Conservation (phyloP, 2,888 invertebrate genomes). For the Bibio marci region DNA sequence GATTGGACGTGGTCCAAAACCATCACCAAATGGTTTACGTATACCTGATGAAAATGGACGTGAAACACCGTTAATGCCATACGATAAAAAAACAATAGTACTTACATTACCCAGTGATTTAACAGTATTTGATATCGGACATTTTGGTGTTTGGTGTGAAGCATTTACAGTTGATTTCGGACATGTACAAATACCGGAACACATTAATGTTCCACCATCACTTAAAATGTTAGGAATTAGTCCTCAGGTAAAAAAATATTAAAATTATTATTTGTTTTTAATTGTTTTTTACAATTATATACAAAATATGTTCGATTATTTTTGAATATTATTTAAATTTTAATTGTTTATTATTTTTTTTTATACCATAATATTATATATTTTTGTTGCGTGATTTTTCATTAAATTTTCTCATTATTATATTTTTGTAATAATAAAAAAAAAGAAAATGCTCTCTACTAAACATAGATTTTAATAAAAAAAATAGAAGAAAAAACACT, state of each 20-base stretch:
- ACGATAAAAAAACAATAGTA: conserved; percentile 76
- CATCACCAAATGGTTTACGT: conserved; percentile 65
- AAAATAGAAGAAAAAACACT: too few relatives aligned
- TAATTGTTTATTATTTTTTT: too few relatives aligned
- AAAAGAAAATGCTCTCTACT: too few relatives aligned
- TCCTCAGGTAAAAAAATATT: conserved; percentile 58
- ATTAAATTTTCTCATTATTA: too few relatives aligned
- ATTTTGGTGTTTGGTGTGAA: conserved; percentile 88
- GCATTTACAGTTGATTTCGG: conserved; percentile 87
- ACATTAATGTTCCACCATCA: conserved; percentile 72
- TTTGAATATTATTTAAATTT: too few relatives aligned
- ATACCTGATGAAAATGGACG: conserved; percentile 87
- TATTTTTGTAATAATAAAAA: too few relatives aligned
- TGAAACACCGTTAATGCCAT: conserved; percentile 56
- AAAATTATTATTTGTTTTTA: conserved; percentile 8
- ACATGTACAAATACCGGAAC: conserved; percentile 58
- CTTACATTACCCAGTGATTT: conserved; percentile 75
- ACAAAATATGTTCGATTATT: too few relatives aligned
- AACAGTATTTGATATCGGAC: conserved; percentile 82
- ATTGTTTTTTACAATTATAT: conserved; percentile 1
- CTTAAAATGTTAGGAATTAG: conserved; percentile 86
- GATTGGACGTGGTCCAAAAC: conserved; percentile 70
- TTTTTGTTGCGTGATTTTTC: too few relatives aligned
- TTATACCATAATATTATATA: too few relatives aligned
- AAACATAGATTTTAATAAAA: too few relatives aligned